These are phyloP conservation scores for Dendroctonus ponderosae DNA, from an alignment of 1,140 invertebrate species.

Conservation along the genomic window DNA sequence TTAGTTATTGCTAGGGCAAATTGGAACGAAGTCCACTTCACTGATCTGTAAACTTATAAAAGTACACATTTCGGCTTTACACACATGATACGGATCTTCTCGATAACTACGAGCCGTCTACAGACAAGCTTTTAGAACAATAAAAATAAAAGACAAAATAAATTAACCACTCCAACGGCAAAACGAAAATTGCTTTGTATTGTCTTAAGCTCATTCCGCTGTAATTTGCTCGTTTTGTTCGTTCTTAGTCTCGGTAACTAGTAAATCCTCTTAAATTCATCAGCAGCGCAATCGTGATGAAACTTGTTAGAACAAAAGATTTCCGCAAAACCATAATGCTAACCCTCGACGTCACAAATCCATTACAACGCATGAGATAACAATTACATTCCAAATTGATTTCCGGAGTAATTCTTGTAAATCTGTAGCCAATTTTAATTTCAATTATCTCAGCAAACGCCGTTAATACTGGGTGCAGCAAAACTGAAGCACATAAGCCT, in stretches of 20 bases:
- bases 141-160: constrained; percentile 9
- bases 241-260: constrained; percentile 11
- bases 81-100: too few relatives aligned
- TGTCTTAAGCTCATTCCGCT: constrained; percentile 25
- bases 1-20: too few relatives aligned
- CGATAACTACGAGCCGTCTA: too few relatives aligned
- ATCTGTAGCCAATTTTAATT: constrained; percentile 16
- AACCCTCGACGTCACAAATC: constrained; percentile 24
- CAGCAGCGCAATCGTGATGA: constrained; percentile 20
- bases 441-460: constrained; percentile 3
- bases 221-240: constrained; percentile 18
- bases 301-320: constrained; percentile 28
- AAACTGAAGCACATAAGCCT: too few relatives aligned
- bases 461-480: too few relatives aligned
- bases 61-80: too few relatives aligned
- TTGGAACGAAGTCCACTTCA: too few relatives aligned
- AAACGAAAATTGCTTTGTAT: constrained; percentile 26
- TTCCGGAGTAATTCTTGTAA: constrained; percentile 13
- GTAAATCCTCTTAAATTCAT: constrained; percentile 30
- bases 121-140: too few relatives aligned
- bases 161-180: constrained; percentile 21
- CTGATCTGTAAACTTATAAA: too few relatives aligned
- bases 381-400: constrained; percentile 25
- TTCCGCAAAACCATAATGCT: constrained; percentile 21
- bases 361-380: constrained; percentile 27